phyloP scores from a whole-genome alignment of 2,888 invertebrate species.

The Glyphotaelius pellucidus region DNA sequence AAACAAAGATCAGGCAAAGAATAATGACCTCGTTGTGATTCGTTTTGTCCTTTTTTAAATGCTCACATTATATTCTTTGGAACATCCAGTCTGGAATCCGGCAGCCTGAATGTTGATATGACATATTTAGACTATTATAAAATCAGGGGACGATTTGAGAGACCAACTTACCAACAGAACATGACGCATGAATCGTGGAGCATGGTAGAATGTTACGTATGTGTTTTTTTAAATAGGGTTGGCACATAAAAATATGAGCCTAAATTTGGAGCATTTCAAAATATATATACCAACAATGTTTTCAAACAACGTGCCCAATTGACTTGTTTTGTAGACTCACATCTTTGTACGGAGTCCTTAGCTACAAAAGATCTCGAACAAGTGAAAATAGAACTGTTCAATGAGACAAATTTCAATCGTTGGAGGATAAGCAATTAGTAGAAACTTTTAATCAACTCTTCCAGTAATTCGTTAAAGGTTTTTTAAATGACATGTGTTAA shows the following conservation, averaged over 20 bases:
- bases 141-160: neutral
- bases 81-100: neutral
- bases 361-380: neutral
- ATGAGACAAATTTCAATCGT: neutral
- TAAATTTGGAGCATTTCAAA: neutral
- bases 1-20: neutral
- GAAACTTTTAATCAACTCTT: too few relatives aligned
- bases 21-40: neutral
- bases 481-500: too few relatives aligned
- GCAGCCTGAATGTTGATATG: neutral
- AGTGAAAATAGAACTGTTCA: neutral
- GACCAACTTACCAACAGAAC: neutral
- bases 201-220: neutral
- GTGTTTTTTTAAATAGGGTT: neutral
- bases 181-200: slow-evolving; percentile 9
- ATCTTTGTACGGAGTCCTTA: neutral
- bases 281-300: neutral
- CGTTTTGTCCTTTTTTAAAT: neutral
- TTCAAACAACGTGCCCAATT: neutral
- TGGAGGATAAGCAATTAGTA: too few relatives aligned
- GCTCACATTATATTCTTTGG: neutral
- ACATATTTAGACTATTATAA: slow-evolving; percentile 4
- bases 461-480: too few relatives aligned
- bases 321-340: neutral
- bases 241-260: neutral